Percentiles rank a stretch among this genome's conserved stretches.
Conservation (phyloP, 2,113 vertebrate species). For the Pogona vitticeps region DNA sequence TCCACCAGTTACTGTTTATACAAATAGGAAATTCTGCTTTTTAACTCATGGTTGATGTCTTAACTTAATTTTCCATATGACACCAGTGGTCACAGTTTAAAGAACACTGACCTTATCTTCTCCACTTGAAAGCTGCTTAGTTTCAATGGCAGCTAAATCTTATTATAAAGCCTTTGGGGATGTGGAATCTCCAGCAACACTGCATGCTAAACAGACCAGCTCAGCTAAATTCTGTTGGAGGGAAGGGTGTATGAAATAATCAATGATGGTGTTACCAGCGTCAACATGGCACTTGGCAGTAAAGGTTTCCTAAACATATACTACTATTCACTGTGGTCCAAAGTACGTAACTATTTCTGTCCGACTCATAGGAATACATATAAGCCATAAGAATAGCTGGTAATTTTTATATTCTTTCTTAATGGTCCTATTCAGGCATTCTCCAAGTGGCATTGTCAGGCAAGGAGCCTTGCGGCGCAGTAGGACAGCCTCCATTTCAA, state of each 20-base stretch:
- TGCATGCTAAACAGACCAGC: background rate
- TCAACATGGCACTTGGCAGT: background rate
- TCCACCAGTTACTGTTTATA: background rate
- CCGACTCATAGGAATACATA: too few species aligned
- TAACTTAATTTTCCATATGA: slow-evolving; percentile 13
- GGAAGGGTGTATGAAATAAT: background rate
- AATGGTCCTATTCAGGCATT: too few species aligned
- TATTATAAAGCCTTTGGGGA: background rate
- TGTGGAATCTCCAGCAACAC: background rate
- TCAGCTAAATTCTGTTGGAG: background rate
- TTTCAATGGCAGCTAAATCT: slow-evolving; percentile 5
- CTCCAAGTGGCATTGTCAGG: too few species aligned
- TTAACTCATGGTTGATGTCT: slow-evolving; percentile 5
- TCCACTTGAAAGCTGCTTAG: slow-evolving; percentile 21
- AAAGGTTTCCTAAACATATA: background rate
- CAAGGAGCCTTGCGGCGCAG: too few species aligned
- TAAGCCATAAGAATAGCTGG: too few species aligned
- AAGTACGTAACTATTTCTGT: too few species aligned
- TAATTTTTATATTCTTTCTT: too few species aligned
- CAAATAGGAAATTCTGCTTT: slow-evolving; percentile 13
- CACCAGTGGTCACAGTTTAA: background rate
- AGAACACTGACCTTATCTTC: background rate
- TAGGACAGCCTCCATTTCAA: too few species aligned
- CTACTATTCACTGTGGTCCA: background rate
- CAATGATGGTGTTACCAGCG: background rate